Base-by-base conservation (phyloP, 2,797 vertebrate genomes). In the Myoxocephalus aenaeus region DNA sequence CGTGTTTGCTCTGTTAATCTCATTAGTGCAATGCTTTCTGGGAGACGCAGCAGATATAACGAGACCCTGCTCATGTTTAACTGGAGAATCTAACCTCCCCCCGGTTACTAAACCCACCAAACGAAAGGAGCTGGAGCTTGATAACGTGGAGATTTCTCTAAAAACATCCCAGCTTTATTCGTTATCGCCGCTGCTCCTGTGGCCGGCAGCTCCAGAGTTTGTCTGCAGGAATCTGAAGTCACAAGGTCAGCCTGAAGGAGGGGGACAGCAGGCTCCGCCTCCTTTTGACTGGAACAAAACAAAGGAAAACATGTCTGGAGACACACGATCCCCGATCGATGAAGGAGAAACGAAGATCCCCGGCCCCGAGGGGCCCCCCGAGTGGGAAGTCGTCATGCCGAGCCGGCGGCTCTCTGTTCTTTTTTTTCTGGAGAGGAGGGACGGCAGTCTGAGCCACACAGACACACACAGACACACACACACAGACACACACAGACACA, bases 291-390 rank as follows among this genome's bases (percentile, higher is more conserved):
- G 86, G 81, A 85, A 89, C 13, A 53, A 11, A 53, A 84, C 76
- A 15, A 38, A 9, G 5, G 9, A 10, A 38, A 42, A 42, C 75
- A 58, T 70, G 85, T 80, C 72, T 44, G 65, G 67, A 38, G 78
- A 85, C 83, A 92, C 80, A 66, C 57, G 20, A 92, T 83, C 85
- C 82, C 62, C 18, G 85, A 93, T 94, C 90, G 29, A 92, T 93
- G 72, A 12, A 1, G 25, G n/a, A 48, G 83, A 70, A 89, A 92
- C 70, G 56, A 54, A 86, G 74, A 84, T 81, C 84, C 71, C 46
- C 44, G 3, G 66, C 75, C 80, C 56, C 76, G 0, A 0, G 50
- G 48, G 80, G 80, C 18, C 63, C 63, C 15, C n/a, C 71, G n/a
- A 1, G 68, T 78, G 86, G 86, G 79, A 83, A 74, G 75, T 48